These are phyloP conservation scores for Xenus cinereus DNA, from an alignment of 2,113 vertebrate genomes.

Conservation along the genomic window DNA sequence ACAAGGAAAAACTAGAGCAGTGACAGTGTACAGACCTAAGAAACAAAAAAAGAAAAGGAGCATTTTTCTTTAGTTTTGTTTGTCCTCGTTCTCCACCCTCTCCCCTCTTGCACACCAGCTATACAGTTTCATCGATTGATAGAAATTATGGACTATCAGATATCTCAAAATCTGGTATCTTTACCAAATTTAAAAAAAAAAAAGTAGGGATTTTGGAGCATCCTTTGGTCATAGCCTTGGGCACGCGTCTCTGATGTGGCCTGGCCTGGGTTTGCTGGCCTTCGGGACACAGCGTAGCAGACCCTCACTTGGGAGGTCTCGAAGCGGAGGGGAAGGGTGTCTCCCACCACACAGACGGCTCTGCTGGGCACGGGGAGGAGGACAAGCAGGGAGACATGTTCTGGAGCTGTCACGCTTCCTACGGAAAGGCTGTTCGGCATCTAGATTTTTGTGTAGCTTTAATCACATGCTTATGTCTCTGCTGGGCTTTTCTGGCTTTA, in stretches of 20 bases:
- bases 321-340: rapidly evolving
- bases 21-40: background rate
- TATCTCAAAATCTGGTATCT: background rate
- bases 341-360: rapidly evolving
- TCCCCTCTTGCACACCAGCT: rapidly evolving
- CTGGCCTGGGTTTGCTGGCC: rapidly evolving
- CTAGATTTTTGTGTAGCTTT: background rate
- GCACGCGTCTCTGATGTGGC: rapidly evolving
- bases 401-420: background rate
- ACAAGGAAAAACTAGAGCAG: background rate
- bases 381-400: background rate
- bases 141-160: background rate
- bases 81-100: background rate
- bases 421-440: background rate
- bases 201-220: rapidly evolving
- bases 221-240: background rate
- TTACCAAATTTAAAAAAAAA: background rate
- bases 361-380: background rate
- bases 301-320: rapidly evolving
- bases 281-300: rapidly evolving
- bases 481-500: background rate
- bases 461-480: background rate
- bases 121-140: rapidly evolving
- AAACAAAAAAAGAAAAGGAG: background rate
- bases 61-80: background rate